Evolutionary conservation across 2,888 invertebrate species (phyloP), one percentile per base, ranked within the genome.

Genomic region (Eupithecia pulchellata): DNA sequence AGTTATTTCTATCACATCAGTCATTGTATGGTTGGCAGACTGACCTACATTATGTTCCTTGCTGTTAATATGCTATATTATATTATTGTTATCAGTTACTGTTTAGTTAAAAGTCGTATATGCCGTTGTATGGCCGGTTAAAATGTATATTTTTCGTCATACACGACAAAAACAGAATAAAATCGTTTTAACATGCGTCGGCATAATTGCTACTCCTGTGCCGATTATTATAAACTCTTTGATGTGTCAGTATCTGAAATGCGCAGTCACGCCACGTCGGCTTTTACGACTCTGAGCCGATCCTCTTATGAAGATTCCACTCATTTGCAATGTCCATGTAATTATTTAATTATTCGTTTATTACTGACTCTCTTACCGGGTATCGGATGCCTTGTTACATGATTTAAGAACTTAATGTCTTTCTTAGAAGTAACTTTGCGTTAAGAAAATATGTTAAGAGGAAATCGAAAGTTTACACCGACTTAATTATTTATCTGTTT

Each of bases 301-400:
- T 55, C 20, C 27, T 27, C 57, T 29, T 57, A 29, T 69, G 36
- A 69, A 69, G 47, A 61, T 61, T 47, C 60, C 60, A 8, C 29
- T 42, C 47, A 60, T 64, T 61, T 55, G 52, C 62, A 30, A 27
- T 32, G 30, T 63, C 55, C 62, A 63, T 66, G 55, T 62, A 62
- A 70, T 70, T 55, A 63, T 62, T 62, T 39, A 69, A 62, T 63
- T 57, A 70, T 62, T 55, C 25, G 30, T 34, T 61, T 34, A 60
- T 60, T n/a, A 32, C 58, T n/a, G 58, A 3, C 13, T 27, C 39
- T 39, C 52, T 52, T 42, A 47, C 52, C 20, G 52, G 1, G 52
- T 52, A 52, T 52, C 25, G 52, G 52, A 52, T 25, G 4, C 13
- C 52, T 52, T 20, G 52, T 25, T 25, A 4, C 25, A 52, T 52